These are phyloP conservation scores for Ptychochromis oligacanthus DNA, from an alignment of 2,113 vertebrate genomes.

Conservation along the genomic window DNA sequence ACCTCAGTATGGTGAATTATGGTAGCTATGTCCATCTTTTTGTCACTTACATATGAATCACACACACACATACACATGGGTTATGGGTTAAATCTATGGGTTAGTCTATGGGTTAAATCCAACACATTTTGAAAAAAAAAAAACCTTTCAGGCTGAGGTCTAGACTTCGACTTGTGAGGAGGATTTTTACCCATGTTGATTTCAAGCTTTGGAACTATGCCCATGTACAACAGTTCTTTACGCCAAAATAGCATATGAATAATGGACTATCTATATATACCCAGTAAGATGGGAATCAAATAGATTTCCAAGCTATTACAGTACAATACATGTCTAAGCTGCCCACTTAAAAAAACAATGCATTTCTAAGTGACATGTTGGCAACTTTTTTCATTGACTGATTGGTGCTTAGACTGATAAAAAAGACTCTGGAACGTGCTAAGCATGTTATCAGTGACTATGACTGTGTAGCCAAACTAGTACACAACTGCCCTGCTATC, in stretches of 20 bases:
- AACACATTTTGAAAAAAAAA: neutral
- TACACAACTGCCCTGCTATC: neutral
- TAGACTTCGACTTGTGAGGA: neutral
- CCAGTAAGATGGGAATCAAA: constrained; percentile 14
- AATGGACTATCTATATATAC: neutral
- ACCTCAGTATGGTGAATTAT: neutral
- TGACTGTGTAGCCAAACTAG: neutral
- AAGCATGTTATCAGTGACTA: neutral
- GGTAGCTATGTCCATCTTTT: no score
- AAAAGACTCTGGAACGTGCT: neutral
- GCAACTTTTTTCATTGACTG: constrained; percentile 37
- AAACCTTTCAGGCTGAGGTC: neutral
- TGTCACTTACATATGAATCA: no score
- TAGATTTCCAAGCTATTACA: constrained; percentile 48
- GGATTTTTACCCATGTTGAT: neutral
- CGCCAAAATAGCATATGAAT: neutral
- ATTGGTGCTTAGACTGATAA: constrained; percentile 5
- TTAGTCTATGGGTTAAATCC: rapidly evolving
- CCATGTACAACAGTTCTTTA: neutral
- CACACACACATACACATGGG: no score
- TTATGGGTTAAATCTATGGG: no score
- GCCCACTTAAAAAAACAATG: constrained; percentile 34
- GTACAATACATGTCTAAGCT: constrained; percentile 40
- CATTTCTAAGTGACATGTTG: constrained; percentile 47
- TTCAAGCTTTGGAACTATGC: neutral